These are phyloP conservation scores for Lates japonicus DNA, from an alignment of 2,797 vertebrate genomes.

Conservation along the genomic window DNA sequence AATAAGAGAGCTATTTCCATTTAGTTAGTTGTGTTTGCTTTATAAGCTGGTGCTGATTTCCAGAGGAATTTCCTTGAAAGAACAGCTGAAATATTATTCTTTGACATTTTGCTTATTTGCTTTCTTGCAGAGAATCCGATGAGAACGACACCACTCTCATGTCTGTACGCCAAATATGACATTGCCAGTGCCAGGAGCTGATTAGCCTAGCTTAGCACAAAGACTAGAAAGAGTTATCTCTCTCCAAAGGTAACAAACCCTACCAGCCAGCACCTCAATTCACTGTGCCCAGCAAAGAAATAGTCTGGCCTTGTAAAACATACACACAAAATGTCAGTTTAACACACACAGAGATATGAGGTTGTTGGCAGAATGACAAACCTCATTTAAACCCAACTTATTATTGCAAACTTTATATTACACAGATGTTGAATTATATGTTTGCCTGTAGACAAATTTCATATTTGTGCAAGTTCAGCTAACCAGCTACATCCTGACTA, in stretches of 20 bases:
- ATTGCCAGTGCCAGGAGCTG: no score
- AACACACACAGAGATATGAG: no score
- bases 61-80: no score
- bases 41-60: neutral
- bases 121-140: no score
- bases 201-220: no score
- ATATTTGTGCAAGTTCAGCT: neutral
- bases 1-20: neutral
- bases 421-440: neutral
- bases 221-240: neutral
- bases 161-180: no score
- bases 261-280: neutral
- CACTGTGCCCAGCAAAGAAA: neutral
- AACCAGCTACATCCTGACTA: neutral
- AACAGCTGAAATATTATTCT: neutral
- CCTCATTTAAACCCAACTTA: neutral
- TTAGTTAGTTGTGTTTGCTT: neutral
- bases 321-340: neutral
- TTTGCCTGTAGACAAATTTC: neutral
- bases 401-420: neutral
- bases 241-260: neutral
- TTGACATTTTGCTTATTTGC: no score
- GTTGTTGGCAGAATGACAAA: neutral
- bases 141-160: no score
- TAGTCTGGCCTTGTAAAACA: neutral